phyloP scores from a whole-genome alignment of 2,888 invertebrate species.

The Monochamus alternatus region DNA sequence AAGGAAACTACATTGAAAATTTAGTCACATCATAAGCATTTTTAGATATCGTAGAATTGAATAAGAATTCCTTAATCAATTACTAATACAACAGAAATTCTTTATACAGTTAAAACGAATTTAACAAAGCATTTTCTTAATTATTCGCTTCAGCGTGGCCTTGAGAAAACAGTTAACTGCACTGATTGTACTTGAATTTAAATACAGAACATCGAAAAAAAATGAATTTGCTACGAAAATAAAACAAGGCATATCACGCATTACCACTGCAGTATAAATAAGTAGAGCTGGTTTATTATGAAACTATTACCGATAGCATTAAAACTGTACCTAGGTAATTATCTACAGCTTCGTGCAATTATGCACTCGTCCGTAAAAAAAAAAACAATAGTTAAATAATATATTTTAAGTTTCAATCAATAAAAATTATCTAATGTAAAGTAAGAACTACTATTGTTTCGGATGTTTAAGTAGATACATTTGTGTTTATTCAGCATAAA shows the following conservation, averaged over 20 bases:
- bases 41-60: not conserved
- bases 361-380: not conserved
- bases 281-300: not conserved
- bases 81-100: slow-evolving; percentile 27
- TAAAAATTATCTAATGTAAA: too few species aligned
- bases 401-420: too few species aligned
- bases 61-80: not conserved
- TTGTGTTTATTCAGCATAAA: too few species aligned
- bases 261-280: not conserved
- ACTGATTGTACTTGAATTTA: not conserved
- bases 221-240: too few species aligned
- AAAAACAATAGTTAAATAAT: too few species aligned
- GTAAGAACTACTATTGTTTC: too few species aligned
- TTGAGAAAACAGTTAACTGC: slow-evolving; percentile 15
- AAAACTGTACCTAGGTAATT: not conserved
- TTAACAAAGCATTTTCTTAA: slow-evolving; percentile 15
- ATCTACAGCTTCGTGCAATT: too few species aligned
- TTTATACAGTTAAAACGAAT: slow-evolving; percentile 18
- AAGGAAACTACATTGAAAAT: not conserved
- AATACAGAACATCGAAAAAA: too few species aligned
- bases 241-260: too few species aligned
- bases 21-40: slow-evolving; percentile 1
- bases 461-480: too few species aligned
- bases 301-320: not conserved
- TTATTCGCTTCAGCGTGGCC: slow-evolving; percentile 13